Evolutionary conservation across 1,140 invertebrate genomes (phyloP).

Genomic region (Cardiocondyla obscurior): DNA sequence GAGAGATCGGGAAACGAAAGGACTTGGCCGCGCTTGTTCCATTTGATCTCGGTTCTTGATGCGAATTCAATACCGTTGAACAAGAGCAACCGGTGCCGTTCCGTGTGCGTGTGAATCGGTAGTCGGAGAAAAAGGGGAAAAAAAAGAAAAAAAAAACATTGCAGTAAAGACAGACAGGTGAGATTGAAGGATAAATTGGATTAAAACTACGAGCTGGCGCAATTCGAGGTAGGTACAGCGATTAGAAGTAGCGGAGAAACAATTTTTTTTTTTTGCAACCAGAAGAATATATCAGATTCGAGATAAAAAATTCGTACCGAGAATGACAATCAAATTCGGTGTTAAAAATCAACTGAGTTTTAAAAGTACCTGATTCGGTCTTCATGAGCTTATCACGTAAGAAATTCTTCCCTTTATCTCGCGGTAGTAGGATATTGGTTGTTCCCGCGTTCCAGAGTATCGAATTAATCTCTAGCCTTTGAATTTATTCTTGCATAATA

Average conservation of each 20-base stretch:
- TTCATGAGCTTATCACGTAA: slow-evolving; percentile 27
- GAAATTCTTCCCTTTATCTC: slow-evolving; percentile 2
- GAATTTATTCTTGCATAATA: slow-evolving; percentile 44
- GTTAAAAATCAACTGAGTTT: slow-evolving; percentile 22
- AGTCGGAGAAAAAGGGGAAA: neutral
- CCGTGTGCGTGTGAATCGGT: neutral
- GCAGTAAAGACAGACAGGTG: slow-evolving; percentile 10
- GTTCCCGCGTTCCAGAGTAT: slow-evolving; percentile 6
- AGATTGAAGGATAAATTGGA: slow-evolving; percentile 30
- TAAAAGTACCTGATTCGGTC: neutral
- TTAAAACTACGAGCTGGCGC: neutral
- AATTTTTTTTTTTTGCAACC: slow-evolving; percentile 7
- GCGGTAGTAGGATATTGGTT: neutral
- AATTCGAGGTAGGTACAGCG: neutral
- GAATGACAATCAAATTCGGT: neutral
- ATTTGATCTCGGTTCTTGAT: slow-evolving; percentile 8
- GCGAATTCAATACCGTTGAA: neutral
- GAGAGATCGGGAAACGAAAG: slow-evolving; percentile 24
- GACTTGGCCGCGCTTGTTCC: slow-evolving; percentile 30
- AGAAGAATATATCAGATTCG: neutral
- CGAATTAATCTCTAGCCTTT: slow-evolving; percentile 49
- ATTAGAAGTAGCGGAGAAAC: neutral
- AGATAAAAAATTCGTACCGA: neutral
- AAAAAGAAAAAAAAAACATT: neutral
- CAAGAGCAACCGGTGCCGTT: neutral